These are phyloP conservation scores for Limosa lapponica DNA, from an alignment of 2,797 vertebrate genomes.

Conservation along the genomic window DNA sequence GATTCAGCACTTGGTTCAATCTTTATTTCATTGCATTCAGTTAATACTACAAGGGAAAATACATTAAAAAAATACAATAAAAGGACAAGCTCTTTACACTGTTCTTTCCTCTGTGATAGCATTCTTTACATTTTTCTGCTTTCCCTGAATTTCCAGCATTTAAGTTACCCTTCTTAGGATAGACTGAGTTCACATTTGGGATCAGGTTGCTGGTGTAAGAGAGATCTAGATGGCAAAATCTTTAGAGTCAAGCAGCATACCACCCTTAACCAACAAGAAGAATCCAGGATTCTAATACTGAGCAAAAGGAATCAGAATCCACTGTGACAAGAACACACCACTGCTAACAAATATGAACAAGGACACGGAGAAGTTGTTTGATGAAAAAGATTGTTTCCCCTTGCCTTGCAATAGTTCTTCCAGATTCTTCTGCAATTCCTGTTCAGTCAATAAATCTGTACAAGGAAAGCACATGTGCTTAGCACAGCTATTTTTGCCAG, in stretches of 20 bases:
- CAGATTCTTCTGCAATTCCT: conserved; percentile 17
- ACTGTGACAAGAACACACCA: neutral
- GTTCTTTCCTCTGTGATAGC: neutral
- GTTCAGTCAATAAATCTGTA: conserved; percentile 29
- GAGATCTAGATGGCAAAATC: neutral
- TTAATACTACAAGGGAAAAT: neutral
- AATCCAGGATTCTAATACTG: neutral
- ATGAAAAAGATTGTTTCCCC: neutral
- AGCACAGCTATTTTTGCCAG: conserved; percentile 16
- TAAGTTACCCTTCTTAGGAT: neutral
- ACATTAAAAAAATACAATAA: neutral
- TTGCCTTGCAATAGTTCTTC: conserved; percentile 5
- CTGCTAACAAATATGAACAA: neutral
- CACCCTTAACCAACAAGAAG: neutral
- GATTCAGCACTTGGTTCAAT: neutral
- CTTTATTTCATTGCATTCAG: neutral
- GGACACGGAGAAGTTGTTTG: neutral
- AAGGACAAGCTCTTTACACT: neutral
- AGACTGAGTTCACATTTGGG: neutral
- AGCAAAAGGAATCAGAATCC: neutral
- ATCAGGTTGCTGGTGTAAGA: neutral
- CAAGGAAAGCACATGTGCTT: conserved; percentile 3
- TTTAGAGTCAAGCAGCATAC: neutral
- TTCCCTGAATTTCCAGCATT: neutral
- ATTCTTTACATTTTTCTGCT: neutral